Evolutionary conservation across 2,888 invertebrate species (phyloP), one percentile per base, ranked within the genome.

Genomic region (Dicyrtomina minuta): DNA sequence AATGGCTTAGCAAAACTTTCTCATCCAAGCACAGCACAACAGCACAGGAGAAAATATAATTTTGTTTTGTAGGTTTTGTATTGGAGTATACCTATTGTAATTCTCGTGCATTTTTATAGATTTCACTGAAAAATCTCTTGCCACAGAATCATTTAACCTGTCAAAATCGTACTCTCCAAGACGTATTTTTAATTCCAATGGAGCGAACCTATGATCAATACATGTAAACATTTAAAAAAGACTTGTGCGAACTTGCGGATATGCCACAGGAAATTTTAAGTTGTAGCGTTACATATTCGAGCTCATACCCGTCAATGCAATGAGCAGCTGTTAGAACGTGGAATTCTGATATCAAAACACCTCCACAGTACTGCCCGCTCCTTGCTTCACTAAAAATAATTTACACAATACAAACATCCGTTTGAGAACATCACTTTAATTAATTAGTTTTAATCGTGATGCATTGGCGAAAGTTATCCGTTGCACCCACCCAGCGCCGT

Each of bases 151-250:
- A 79, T 89, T 88, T 13, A 80, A 80, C 56, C 83, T 82, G 0
- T 84, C 82, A 76, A 92, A 88, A 81, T 92, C 90, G 81, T 93
- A 93, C 80, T 93, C 93, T 0, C 93, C 93, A 4, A 93, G 84
- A 24, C 92, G 86, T 0, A 91, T 89, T 61, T 83, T 85, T 1
- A 92, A 80, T 1, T 90, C 87, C 1, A 85, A 82, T 0, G 86
- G 83, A 61, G 84, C 83, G 79, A 85, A 84, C 70, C 89, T 89
- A 79, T 17, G 10, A 6, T 79, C 79, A 41, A 80, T 71, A 62
- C 82, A 82, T 76, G 82, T n/a, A n/a, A n/a, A n/a, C n/a, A n/a
- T n/a, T n/a, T n/a, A n/a, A n/a, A n/a, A n/a, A n/a, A n/a, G n/a
- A n/a, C n/a, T n/a, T n/a, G n/a, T n/a, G n/a, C n/a, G n/a, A n/a